Base-by-base conservation (phyloP, 2,888 invertebrate genomes). In the Athrips mouffetella region DNA sequence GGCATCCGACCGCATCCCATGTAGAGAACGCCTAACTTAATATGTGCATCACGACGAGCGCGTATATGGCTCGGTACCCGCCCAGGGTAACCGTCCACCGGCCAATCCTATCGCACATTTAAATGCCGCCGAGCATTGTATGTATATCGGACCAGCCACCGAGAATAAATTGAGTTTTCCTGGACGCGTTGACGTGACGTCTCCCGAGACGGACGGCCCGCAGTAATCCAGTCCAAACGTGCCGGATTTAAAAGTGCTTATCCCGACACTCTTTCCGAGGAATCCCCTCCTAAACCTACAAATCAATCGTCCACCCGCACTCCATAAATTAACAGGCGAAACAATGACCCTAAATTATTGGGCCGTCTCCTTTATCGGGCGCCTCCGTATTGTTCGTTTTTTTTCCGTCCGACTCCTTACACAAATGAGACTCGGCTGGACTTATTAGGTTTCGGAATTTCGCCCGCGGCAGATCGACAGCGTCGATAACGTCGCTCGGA, bases 341-440 rank as follows among this genome's bases (percentile, higher is more conserved):
- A 85, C 86, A 85, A 86, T 86, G 87, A 86, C 86, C 84, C 83
- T 86, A 86, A 86, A 85, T 86, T 86, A 83, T 87, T 79, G 80
- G 78, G 69, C 80, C 81, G 80, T 80, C 81, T 79, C 71, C 67
- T 82, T 83, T 84, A 83, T 85, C 83, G 75, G 71, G 67, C 54
- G 59, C 57, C 60, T 63, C 59, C 67, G 78, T 77, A 77, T 80
- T 76, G 76, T 81, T 80, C 76, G 65, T 70, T 78, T 80, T 85
- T 83, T 80, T 76, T 70, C n/a, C 71, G 66, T 66, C 65, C 64
- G 73, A 76, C 72, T 76, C 74, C 79, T 80, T 76, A 79, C 87
- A 83, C 84, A 88, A 88, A 88, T 85, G 87, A 88, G 86, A 78
- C 79, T 70, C 69, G 76, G 76, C 67, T 69, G 73, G 80, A 84